phyloP scores from a whole-genome alignment of 2,888 invertebrate genomes.

The Phortica magna region DNA sequence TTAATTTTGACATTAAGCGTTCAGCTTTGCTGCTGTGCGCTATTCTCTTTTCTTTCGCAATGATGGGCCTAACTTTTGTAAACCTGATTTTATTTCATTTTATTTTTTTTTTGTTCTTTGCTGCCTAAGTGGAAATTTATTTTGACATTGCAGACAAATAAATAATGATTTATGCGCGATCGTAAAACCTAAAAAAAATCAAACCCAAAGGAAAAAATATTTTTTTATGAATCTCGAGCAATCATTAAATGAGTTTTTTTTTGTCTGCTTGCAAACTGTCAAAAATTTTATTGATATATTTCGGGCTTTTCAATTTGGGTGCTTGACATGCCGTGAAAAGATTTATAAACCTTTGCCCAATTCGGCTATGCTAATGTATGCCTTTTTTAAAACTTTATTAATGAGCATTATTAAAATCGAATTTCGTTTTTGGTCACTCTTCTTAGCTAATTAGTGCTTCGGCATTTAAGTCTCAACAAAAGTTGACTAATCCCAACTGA shows the following conservation, averaged over 20 bases:
- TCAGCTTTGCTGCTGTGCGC: not conserved
- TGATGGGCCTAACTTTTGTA: not conserved
- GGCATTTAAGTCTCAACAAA: not conserved
- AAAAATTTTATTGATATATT: slow-evolving; percentile 58
- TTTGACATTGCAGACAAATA: slow-evolving; percentile 66
- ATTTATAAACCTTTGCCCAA: slow-evolving; percentile 53
- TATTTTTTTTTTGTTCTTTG: slow-evolving; percentile 41
- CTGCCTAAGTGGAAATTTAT: slow-evolving; percentile 62
- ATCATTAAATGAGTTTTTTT: slow-evolving; percentile 27
- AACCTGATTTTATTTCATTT: slow-evolving; percentile 22
- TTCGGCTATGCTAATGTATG: not conserved
- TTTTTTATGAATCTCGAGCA: slow-evolving; percentile 10
- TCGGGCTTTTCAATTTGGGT: not conserved
- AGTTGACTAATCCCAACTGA: not conserved
- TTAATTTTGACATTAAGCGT: slow-evolving; percentile 54
- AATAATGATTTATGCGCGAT: slow-evolving; percentile 68
- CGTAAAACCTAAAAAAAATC: slow-evolving; percentile 17
- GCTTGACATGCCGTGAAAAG: slow-evolving; percentile 34
- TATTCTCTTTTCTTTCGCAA: slow-evolving; percentile 4
- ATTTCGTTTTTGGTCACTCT: not conserved
- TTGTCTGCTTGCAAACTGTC: slow-evolving; percentile 57
- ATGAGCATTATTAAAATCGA: slow-evolving; percentile 14
- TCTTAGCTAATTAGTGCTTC: slow-evolving; percentile 9
- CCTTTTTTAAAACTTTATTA: not conserved
- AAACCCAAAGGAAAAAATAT: slow-evolving; percentile 9